Percentiles rank a stretch among this genome's conserved stretches.
phyloP scores from a whole-genome alignment of 1,140 invertebrate genomes.

The Yoshiicerus persimilis region DNA sequence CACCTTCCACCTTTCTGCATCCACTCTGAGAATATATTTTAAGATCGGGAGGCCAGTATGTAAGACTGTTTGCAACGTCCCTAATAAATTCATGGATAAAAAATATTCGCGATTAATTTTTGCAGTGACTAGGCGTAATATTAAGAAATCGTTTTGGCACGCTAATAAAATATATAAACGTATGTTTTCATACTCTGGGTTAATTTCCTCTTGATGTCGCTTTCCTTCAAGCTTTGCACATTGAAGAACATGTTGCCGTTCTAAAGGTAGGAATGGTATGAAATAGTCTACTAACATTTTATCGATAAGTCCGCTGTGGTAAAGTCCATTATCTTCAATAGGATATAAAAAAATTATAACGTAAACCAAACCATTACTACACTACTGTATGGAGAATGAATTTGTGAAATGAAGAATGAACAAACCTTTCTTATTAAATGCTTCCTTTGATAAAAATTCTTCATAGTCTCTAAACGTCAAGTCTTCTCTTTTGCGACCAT shows the following conservation, averaged over 20 bases:
- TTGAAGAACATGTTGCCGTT: slow-evolving; percentile 36
- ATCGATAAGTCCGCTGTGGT: slow-evolving; percentile 36
- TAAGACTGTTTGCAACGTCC: slow-evolving; percentile 31
- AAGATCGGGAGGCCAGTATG: slow-evolving; percentile 41
- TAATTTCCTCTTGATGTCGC: neutral
- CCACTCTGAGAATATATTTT: slow-evolving; percentile 45
- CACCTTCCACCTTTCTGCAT: slow-evolving; percentile 38
- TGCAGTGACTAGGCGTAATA: neutral
- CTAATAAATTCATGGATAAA: slow-evolving; percentile 10
- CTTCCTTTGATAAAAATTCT: slow-evolving; percentile 21
- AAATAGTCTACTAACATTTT: slow-evolving; percentile 37
- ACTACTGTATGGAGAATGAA: neutral
- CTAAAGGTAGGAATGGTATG: slow-evolving; percentile 45
- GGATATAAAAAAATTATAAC: neutral
- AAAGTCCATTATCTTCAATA: slow-evolving; percentile 30
- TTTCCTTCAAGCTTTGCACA: slow-evolving; percentile 39
- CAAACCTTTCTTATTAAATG: slow-evolving; percentile 32
- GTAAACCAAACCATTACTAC: neutral
- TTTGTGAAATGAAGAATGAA: neutral
- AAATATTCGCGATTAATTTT: neutral
- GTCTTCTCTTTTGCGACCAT: slow-evolving; percentile 38
- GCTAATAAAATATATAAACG: neutral
- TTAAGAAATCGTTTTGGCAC: neutral
- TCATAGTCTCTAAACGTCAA: slow-evolving; percentile 44
- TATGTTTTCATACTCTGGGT: slow-evolving; percentile 26